Percentiles rank a stretch among this genome's conserved stretches.
phyloP scores from a whole-genome alignment of 1,140 invertebrate species.

The Aplysia californica region DNA sequence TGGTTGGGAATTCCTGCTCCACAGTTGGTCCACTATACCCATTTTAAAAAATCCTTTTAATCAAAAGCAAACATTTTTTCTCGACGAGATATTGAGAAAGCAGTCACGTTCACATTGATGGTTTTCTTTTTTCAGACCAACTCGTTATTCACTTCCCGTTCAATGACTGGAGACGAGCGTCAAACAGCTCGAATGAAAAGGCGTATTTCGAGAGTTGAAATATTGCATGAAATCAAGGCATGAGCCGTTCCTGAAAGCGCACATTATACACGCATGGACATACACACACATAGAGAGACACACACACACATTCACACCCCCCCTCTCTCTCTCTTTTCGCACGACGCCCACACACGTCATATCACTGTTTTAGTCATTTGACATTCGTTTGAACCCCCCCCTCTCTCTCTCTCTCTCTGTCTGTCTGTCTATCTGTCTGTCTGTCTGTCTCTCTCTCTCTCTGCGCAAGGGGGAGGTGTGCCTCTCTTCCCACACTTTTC shows the following conservation, averaged over 20 bases:
- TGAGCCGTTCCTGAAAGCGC: neutral
- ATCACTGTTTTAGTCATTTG: neutral
- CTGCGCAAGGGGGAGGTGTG: neutral
- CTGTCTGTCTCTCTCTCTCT: neutral
- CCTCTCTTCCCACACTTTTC: neutral
- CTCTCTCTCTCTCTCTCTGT: slow-evolving; percentile 12
- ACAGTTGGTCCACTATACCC: no score
- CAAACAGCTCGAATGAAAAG: no score
- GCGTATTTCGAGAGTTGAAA: no score
- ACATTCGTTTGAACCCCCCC: neutral
- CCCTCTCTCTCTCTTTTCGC: neutral
- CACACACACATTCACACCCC: neutral
- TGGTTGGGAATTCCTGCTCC: no score
- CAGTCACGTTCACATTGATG: no score
- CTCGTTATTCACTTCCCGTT: no score
- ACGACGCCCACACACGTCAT: neutral
- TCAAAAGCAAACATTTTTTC: no score
- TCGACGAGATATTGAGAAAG: no score
- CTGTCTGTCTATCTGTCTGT: neutral
- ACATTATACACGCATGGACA: neutral
- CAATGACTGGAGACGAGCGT: no score
- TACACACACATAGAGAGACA: neutral
- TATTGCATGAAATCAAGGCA: neutral
- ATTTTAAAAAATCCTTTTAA: no score
- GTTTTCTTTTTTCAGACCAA: no score